Evolutionary conservation across 2,888 invertebrate species (phyloP), one percentile per base, ranked within the genome.

Genomic region (Neoaliturus tenellus): DNA sequence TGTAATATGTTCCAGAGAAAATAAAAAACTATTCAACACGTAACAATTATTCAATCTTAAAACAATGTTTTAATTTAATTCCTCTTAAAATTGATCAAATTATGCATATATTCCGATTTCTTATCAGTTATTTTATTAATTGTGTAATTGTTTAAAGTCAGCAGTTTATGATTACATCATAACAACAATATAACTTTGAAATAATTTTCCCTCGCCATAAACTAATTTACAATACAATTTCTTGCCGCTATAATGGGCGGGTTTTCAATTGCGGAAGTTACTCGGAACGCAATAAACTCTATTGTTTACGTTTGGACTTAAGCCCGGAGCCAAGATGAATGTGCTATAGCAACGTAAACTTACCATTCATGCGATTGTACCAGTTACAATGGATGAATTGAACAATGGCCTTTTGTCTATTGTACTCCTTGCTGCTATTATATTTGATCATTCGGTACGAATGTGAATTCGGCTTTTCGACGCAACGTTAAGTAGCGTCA

Each of bases 361-460:
- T 62, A 62, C 62, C 25, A 62, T 62, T 62, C 62, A 28, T 62
- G 31, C 31, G 62, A 62, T 62, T 62, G 62, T 62, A 62, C 31
- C 20, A 2, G 62, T 25, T 62, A 62, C 62, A 62, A 62, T 62
- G 62, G 62, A 62, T 62, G 62, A 62, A 62, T 62, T 62, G 62
- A 62, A 62, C 62, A 62, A 62, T 62, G 62, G 62, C 28, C 62
- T 62, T 62, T 62, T 62, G 62, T 62, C 62, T 62, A 62, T 62
- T 62, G 62, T 62, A 62, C 62, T 62, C 17, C 51, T 62, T 62
- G 28, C 62, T 62, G 62, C 62, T 4, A 28, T 55, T 55, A 55
- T 62, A 62, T 62, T 62, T 62, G 62, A 62, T 62, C 62, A 62
- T 62, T 62, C 31, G 28, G 31, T 25, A 62, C 28, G 62, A 4